Evolutionary conservation across 2,888 invertebrate genomes (phyloP), one percentile per base, ranked within the genome.

Genomic region (Eupeodes luniger): DNA sequence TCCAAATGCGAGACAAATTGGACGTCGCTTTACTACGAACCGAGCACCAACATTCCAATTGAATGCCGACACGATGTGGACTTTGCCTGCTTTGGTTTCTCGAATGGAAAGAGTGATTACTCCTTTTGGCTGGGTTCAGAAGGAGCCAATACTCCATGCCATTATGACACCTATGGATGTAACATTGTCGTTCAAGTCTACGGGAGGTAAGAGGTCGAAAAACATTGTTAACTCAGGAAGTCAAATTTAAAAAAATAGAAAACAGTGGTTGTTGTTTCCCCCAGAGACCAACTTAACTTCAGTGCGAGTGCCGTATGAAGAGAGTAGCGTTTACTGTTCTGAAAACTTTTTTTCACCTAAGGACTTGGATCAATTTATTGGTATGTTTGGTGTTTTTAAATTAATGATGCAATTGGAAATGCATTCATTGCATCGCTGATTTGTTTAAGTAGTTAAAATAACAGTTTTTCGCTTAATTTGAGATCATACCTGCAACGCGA

Each of bases 291-390:
- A 95, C 57, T 92, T 99, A 90, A 95, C 96, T 90, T 96, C 97
- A 44, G 97, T 97, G 0, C 95, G 99, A 92, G 95, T 99, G 72
- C 99, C 99, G 0, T 99, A 98, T 94, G 99, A 99, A 94, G 99
- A 99, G 93, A 99, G 99, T 0, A 99, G 98, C 93, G 95, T 99
- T 10, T 99, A 98, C 93, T 98, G 98, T 92, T 95, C 95, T 92
- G 94, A 97, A 62, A 97, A 98, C 92, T 96, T 98, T 91, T 96
- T 96, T 90, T 95, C 95, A 75, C 97, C 97, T 0, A 92, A 92
- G 53, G 92, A 94, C 91, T 89, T 94, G 76, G 93, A 94, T 44
- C 93, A 93, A 85, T 95, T 95, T 90, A 93, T 93, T 91, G 94
- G 95, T 94, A 93, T 51, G 51, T 62, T 4, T 11, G 1, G 12